Evolutionary conservation across 2,888 invertebrate species (phyloP).

Genomic region (Sisyra nigra): DNA sequence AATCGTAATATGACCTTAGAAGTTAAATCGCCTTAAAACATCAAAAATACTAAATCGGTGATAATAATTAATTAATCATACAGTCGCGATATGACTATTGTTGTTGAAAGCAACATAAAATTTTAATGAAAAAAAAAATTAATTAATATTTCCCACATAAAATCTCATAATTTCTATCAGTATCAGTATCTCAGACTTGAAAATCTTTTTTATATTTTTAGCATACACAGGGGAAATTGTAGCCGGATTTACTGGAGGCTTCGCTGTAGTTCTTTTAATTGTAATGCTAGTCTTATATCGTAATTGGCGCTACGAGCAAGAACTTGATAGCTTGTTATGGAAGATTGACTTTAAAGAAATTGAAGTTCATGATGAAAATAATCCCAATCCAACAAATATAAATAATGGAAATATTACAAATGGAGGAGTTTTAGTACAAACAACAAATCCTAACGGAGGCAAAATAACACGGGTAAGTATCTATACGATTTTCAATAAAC

Average conservation of each 20-base stretch:
- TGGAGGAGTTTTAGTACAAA: background rate
- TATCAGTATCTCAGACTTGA: no score
- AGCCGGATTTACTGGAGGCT: constrained; percentile 63
- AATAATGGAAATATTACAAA: background rate
- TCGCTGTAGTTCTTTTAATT: constrained; percentile 49
- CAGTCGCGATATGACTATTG: no score
- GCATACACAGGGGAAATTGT: constrained; percentile 74
- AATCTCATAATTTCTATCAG: no score
- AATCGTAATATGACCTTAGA: no score
- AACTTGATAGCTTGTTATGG: constrained; percentile 83
- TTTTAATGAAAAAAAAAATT: no score
- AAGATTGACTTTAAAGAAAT: constrained; percentile 87
- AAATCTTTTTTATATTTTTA: constrained; percentile 22
- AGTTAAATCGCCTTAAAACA: no score
- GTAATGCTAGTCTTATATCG: constrained; percentile 67
- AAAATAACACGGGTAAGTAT: constrained; percentile 24
- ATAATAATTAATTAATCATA: no score
- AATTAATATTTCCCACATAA: no score
- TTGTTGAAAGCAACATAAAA: no score
- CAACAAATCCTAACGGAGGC: constrained; percentile 17
- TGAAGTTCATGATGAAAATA: constrained; percentile 47
- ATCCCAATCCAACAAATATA: constrained; percentile 13
- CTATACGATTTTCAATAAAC: background rate
- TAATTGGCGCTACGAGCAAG: constrained; percentile 89
- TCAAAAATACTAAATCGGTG: no score